phyloP scores from a whole-genome alignment of 2,888 invertebrate genomes.

The Miltochrista miniata region DNA sequence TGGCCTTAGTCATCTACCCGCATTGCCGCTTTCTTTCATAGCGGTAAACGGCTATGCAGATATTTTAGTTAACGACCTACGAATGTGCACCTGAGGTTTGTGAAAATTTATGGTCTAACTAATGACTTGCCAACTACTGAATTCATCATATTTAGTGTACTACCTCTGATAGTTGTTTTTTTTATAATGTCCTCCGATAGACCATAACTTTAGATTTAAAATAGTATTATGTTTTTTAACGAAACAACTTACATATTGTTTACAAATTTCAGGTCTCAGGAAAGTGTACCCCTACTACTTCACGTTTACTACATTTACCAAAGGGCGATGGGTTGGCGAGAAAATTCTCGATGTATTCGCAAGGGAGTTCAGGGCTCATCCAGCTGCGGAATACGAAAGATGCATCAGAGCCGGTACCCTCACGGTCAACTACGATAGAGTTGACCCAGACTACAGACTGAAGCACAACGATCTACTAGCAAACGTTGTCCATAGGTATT shows the following conservation, averaged over 20 bases:
- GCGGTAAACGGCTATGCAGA: slow-evolving; percentile 42
- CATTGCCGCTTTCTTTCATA: slow-evolving; percentile 59
- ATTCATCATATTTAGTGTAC: background rate
- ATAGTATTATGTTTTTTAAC: background rate
- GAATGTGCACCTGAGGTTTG: slow-evolving; percentile 14
- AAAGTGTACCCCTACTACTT: slow-evolving; percentile 99
- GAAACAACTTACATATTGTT: slow-evolving; percentile 7
- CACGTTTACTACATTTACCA: slow-evolving; percentile 97
- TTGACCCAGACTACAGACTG: slow-evolving; percentile 94
- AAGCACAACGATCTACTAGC: slow-evolving; percentile 97
- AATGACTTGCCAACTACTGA: background rate
- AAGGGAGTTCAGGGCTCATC: slow-evolving; percentile 96
- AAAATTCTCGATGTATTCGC: slow-evolving; percentile 96
- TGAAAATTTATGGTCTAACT: background rate
- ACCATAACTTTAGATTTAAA: too few species aligned
- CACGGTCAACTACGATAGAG: slow-evolving; percentile 96
- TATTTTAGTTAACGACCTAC: slow-evolving; percentile 32
- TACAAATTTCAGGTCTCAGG: slow-evolving; percentile 87
- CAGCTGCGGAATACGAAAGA: slow-evolving; percentile 95
- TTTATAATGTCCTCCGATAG: background rate
- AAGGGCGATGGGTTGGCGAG: slow-evolving; percentile 98
- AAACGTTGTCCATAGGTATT: slow-evolving; percentile 96
- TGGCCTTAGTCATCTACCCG: slow-evolving; percentile 67
- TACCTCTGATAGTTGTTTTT: background rate
- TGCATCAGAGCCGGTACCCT: slow-evolving; percentile 96